Evolutionary conservation across 2,888 invertebrate genomes (phyloP), one percentile per base, ranked within the genome.

Genomic region (Pasiphila rectangulata): DNA sequence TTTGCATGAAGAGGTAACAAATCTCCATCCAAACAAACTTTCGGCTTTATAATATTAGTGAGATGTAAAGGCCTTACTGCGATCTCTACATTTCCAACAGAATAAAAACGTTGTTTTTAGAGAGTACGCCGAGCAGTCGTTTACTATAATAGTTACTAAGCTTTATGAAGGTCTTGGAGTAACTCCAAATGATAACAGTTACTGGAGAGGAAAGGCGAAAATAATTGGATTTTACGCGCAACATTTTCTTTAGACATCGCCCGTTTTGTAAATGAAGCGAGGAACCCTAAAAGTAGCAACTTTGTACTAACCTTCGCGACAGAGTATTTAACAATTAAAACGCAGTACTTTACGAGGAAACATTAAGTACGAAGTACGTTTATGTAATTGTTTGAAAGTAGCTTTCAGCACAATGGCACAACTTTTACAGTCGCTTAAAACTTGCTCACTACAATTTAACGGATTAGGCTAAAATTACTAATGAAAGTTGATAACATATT

Each of bases 241-340:
- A 35, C 21, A 21, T 35, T 35, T 20, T 35, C 32, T 32, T 32
- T 32, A 32, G 32, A 32, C 32, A 32, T 32, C 17, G 32, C 15
- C 20, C 25, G 45, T 46, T 46, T 46, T 16, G 1, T 2, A n/a
- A 29, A 23, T 24, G 36, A 25, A n/a, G 5, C 30, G 32, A 17
- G n/a, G 41, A 37, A 42, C 47, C 5, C 41, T 41, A 25, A 32
- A 37, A 41, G 17, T 27, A 30, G 24, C 32, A 25, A 42, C 37
- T 37, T 37, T 42, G 37, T 37, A 32, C 15, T 25, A 37, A 32
- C 37, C 20, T 25, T 21, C 16, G 19, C 30, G 35, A 34, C 21
- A 10, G 27, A 30, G 41, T 41, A 41, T 37, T 42, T 40, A 27
- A 38, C 41, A 47, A 47, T 47, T 47, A 42, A 37, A 47, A 42